Conservation (phyloP, 2,888 invertebrate species). For the Chrysolina haemoptera region DNA sequence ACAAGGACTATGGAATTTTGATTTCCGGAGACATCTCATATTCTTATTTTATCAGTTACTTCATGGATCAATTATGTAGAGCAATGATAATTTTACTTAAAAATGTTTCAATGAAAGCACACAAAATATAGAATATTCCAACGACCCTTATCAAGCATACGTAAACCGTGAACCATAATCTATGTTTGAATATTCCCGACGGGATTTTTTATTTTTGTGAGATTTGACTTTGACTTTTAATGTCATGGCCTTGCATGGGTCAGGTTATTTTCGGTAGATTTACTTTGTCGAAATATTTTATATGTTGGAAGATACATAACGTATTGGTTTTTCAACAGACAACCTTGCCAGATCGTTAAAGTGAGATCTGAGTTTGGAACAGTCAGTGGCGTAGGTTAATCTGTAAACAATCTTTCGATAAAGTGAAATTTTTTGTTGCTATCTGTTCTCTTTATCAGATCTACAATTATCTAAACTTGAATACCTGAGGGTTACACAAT, state of each 20-base stretch:
- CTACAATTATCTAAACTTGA: no score
- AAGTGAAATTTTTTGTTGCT: no score
- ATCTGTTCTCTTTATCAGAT: no score
- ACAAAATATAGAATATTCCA: no score
- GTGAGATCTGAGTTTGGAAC: background rate
- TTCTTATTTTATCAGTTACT: no score
- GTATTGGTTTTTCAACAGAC: constrained; percentile 17
- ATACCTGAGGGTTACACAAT: no score
- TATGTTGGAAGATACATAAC: constrained; percentile 16
- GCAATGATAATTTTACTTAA: no score
- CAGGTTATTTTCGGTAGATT: constrained; percentile 14
- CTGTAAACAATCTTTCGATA: background rate
- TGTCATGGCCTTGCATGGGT: constrained; percentile 10
- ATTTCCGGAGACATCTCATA: no score
- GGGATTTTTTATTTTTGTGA: background rate
- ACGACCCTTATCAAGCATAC: no score
- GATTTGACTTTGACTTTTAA: constrained; percentile 19
- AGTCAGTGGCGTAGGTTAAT: background rate
- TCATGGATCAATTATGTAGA: no score
- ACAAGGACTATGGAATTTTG: no score
- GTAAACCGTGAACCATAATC: background rate
- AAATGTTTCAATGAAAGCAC: no score
- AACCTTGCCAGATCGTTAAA: constrained; percentile 12
- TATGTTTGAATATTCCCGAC: background rate
- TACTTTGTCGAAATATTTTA: constrained; percentile 10